Evolutionary conservation across 1,140 invertebrate genomes (phyloP).

Genomic region (Zaprionus davidi): DNA sequence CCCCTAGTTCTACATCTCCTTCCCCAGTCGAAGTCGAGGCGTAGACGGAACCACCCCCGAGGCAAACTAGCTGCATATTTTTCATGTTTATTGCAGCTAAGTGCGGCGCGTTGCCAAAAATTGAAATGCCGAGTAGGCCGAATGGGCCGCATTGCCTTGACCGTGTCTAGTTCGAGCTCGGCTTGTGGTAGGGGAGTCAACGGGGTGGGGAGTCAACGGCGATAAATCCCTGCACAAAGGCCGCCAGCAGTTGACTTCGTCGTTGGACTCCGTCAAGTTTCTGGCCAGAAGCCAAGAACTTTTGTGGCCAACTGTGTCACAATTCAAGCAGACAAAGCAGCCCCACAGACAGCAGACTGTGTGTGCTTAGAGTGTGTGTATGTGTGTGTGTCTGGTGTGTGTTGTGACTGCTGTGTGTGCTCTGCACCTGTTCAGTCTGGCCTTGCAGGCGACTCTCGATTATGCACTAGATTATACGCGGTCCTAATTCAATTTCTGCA

Average conservation of each 20-base stretch:
- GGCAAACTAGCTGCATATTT: slow-evolving; percentile 62
- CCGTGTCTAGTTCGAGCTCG: slow-evolving; percentile 31
- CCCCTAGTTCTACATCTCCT: background rate
- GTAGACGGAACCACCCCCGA: slow-evolving; percentile 16
- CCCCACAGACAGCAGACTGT: background rate
- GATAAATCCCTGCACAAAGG: slow-evolving; percentile 69
- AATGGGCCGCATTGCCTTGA: slow-evolving; percentile 43
- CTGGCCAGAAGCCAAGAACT: slow-evolving; percentile 68
- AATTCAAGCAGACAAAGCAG: slow-evolving; percentile 38
- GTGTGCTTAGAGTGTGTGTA: background rate
- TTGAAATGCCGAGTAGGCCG: slow-evolving; percentile 53
- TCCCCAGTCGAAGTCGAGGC: background rate
- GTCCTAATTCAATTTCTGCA: slow-evolving; percentile 63
- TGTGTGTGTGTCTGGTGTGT: background rate
- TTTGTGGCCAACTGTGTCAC: slow-evolving; percentile 67
- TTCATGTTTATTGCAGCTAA: slow-evolving; percentile 64
- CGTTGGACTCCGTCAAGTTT: slow-evolving; percentile 73
- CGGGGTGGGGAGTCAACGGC: slow-evolving; percentile 33
- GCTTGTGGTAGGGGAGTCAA: background rate
- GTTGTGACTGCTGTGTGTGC: background rate
- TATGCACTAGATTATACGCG: slow-evolving; percentile 33
- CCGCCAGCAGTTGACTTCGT: slow-evolving; percentile 41
- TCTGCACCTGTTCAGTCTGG: slow-evolving; percentile 8
- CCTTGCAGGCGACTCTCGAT: slow-evolving; percentile 25
- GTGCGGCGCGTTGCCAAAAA: slow-evolving; percentile 52